Conservation (phyloP, 1,140 invertebrate species). For the Cotesia glomerata region DNA sequence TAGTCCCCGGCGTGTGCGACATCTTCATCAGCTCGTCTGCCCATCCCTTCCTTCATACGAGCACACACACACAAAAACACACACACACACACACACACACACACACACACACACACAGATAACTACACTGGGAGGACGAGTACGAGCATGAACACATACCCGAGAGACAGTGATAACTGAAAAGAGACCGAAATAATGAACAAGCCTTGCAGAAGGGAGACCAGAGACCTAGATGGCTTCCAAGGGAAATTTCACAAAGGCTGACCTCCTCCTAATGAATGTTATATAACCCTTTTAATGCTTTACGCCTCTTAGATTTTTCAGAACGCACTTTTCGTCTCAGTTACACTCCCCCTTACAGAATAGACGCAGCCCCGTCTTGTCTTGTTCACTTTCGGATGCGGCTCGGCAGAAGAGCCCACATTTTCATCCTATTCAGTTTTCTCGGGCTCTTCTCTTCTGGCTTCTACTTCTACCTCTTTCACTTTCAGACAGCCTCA, state of each 20-base stretch:
- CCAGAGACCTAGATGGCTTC: constrained; percentile 35
- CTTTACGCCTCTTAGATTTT: constrained; percentile 65
- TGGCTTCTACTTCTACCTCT: constrained; percentile 36
- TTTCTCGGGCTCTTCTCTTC: background rate
- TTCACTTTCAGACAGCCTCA: constrained; percentile 37
- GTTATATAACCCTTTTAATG: constrained; percentile 66
- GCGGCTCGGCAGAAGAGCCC: background rate
- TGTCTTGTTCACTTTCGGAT: constrained; percentile 12
- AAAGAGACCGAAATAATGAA: constrained; percentile 6
- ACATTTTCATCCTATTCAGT: constrained; percentile 1
- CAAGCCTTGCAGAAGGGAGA: constrained; percentile 10
- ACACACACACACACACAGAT: background rate
- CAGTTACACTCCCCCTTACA: constrained; percentile 3
- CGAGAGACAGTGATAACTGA: constrained; percentile 8
- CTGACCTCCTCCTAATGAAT: constrained; percentile 63
- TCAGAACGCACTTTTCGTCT: constrained; percentile 51
- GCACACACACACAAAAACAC: background rate
- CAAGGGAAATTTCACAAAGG: constrained; percentile 62
- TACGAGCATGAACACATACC: background rate
- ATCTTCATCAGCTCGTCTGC: constrained; percentile 59
- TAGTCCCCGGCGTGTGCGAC: constrained; percentile 62
- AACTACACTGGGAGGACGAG: background rate
- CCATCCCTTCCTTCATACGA: background rate
- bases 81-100: background rate
- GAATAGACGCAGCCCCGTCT: background rate